These are phyloP conservation scores for Clostera curtula DNA, from an alignment of 2,888 invertebrate species.

Conservation along the genomic window DNA sequence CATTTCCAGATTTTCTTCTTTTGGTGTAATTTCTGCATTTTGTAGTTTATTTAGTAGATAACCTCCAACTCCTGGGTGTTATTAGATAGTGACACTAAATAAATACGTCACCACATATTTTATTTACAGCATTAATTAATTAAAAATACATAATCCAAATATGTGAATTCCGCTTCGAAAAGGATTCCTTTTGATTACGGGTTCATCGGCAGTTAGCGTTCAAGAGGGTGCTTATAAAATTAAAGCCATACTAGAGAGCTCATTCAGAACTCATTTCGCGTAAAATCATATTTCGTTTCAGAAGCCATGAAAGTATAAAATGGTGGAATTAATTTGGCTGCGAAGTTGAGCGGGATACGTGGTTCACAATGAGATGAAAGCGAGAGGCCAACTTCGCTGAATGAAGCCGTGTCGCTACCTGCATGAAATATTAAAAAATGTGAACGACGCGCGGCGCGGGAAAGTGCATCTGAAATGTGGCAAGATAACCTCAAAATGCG, in stretches of 20 bases:
- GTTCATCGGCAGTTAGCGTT: constrained; percentile 14
- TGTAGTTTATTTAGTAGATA: too few species aligned
- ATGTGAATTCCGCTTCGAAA: too few species aligned
- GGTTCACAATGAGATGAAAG: constrained; percentile 65
- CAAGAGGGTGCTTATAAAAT: constrained; percentile 26
- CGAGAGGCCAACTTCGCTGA: constrained; percentile 57
- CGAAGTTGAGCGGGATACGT: constrained; percentile 48
- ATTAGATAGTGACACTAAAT: too few species aligned
- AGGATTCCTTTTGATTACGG: constrained; percentile 2
- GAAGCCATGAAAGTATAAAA: constrained; percentile 58
- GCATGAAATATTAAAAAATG: constrained; percentile 60
- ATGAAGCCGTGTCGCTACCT: constrained; percentile 54
- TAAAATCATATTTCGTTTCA: constrained; percentile 61
- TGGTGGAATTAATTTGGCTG: constrained; percentile 67
- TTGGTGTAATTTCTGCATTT: too few species aligned
- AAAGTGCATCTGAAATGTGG: constrained; percentile 21
- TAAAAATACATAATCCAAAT: too few species aligned
- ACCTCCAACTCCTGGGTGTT: too few species aligned
- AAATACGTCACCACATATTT: too few species aligned
- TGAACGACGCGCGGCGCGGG: constrained; percentile 20
- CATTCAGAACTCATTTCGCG: constrained; percentile 43
- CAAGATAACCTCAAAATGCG: constrained; percentile 9
- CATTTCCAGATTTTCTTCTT: too few species aligned
- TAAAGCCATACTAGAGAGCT: constrained; percentile 45
- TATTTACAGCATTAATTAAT: too few species aligned